Percentiles rank a stretch among this genome's conserved stretches.
phyloP scores from a whole-genome alignment of 2,113 vertebrate genomes.

The Oryctolagus cuniculus region DNA sequence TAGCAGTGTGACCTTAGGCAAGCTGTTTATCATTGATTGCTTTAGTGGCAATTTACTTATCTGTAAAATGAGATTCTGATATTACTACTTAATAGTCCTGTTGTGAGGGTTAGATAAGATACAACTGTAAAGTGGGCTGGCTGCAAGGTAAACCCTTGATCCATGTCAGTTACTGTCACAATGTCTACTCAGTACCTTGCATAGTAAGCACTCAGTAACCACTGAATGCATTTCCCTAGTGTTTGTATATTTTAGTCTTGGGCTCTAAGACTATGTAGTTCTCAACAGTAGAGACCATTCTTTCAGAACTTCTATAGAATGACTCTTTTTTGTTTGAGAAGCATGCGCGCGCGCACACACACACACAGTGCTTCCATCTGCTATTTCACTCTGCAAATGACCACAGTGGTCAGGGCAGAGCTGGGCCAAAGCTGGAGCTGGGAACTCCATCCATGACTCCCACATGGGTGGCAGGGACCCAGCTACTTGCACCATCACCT shows the following conservation, averaged over 20 bases:
- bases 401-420: too few relatives aligned
- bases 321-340: too few relatives aligned
- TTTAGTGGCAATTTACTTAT: neutral
- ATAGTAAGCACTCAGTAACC: neutral
- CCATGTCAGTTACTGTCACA: neutral
- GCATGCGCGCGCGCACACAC: too few relatives aligned
- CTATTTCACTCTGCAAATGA: too few relatives aligned
- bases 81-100: neutral
- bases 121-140: neutral
- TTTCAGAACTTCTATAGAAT: neutral
- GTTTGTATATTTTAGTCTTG: neutral
- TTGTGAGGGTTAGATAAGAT: neutral
- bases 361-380: too few relatives aligned
- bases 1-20: neutral
- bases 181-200: neutral
- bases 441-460: too few relatives aligned
- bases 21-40: neutral
- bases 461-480: too few relatives aligned
- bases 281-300: neutral
- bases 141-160: neutral
- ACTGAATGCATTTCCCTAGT: neutral
- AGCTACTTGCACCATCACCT: too few relatives aligned
- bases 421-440: too few relatives aligned
- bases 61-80: neutral
- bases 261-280: neutral